A percentile compares a stretch with the other conserved stretches of the same genome.
These are phyloP conservation scores for Sitodiplosis mosellana DNA, from an alignment of 1,140 invertebrate species.

Conservation along the genomic window DNA sequence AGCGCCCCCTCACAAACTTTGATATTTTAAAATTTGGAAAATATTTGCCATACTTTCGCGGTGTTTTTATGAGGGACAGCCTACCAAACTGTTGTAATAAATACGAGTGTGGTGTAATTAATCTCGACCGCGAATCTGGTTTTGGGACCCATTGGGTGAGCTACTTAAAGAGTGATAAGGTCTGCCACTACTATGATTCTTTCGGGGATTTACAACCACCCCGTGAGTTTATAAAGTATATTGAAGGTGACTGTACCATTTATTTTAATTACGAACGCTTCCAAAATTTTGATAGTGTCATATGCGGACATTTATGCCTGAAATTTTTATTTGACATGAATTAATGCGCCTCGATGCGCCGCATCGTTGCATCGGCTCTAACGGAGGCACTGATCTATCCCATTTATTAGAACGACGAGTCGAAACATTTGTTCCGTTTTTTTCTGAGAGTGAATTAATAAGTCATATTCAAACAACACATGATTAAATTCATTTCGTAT, in stretches of 20 bases:
- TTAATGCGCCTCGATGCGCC: no score
- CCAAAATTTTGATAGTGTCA: not conserved
- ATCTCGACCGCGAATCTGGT: not conserved
- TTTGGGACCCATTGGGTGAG: not conserved
- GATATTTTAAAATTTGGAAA: no score
- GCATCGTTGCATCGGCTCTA: no score
- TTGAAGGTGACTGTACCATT: not conserved
- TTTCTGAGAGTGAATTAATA: no score
- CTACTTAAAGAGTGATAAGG: not conserved
- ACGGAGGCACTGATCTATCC: no score
- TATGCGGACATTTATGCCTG: not conserved
- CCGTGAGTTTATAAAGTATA: not conserved
- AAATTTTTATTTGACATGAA: not conserved
- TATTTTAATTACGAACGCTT: not conserved
- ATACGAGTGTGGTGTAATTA: not conserved
- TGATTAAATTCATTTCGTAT: no score
- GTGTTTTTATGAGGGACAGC: not conserved
- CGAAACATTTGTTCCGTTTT: no score
- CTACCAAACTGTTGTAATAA: not conserved
- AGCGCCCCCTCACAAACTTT: no score
- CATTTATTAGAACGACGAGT: no score
- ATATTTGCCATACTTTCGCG: not conserved
- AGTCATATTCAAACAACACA: no score
- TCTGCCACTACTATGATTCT: not conserved
- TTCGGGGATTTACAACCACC: not conserved